phyloP scores from a whole-genome alignment of 2,113 vertebrate species.

The Caracal caracal region DNA sequence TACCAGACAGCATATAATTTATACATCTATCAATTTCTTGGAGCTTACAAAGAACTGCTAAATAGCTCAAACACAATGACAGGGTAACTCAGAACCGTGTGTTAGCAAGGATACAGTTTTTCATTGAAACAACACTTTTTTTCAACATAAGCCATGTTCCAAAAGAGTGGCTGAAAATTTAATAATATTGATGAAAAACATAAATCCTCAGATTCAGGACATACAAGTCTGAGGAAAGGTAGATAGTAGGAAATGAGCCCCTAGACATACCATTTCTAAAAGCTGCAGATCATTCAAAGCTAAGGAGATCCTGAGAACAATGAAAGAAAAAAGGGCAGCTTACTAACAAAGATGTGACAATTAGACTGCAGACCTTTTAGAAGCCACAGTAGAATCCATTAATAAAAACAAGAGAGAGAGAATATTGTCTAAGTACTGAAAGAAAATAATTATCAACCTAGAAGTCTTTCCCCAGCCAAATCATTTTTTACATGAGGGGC shows the following conservation, averaged over 20 bases:
- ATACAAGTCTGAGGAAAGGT: background rate
- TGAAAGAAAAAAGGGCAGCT: background rate
- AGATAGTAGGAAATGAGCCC: background rate
- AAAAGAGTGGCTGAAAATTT: conserved; percentile 6
- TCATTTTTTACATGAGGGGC: background rate
- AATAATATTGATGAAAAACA: conserved; percentile 34
- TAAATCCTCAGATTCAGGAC: conserved; percentile 38
- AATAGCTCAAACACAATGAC: background rate
- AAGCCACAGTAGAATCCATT: background rate
- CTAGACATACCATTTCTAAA: background rate
- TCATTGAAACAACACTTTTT: background rate
- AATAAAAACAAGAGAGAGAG: background rate
- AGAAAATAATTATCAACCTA: background rate
- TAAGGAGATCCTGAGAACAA: background rate
- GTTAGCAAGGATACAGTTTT: background rate
- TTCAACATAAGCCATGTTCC: background rate
- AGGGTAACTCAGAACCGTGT: background rate
- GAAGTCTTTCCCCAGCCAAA: background rate
- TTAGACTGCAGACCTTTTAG: background rate
- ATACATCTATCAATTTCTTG: background rate
- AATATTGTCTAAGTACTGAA: background rate
- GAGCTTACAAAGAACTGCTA: background rate
- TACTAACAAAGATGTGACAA: background rate
- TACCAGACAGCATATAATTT: background rate
- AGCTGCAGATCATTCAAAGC: background rate